phyloP scores from a whole-genome alignment of 2,888 invertebrate genomes.

The Cerastis rubricosa region DNA sequence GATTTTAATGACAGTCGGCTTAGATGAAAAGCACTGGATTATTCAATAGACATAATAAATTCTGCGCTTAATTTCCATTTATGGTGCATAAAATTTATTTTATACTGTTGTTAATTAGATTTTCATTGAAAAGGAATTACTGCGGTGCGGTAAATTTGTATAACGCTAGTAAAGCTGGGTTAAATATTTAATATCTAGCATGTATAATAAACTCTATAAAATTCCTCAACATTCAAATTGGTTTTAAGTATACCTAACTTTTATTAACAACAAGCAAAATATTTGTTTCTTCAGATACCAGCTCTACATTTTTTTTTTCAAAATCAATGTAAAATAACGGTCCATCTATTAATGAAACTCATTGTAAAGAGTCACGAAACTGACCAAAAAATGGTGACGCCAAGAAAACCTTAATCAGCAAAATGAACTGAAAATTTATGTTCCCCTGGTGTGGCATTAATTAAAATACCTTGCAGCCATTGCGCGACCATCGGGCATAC shows the following conservation, averaged over 20 bases:
- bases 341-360: slow-evolving; percentile 31
- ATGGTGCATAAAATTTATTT: slow-evolving; percentile 13
- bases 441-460: slow-evolving; percentile 81
- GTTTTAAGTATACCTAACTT: background rate
- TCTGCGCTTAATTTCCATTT: slow-evolving; percentile 14
- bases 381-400: slow-evolving; percentile 66
- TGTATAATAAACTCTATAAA: background rate
- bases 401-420: slow-evolving; percentile 78
- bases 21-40: background rate
- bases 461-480: slow-evolving; percentile 84
- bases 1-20: slow-evolving; percentile 11
- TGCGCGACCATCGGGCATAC: slow-evolving; percentile 72
- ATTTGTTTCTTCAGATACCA: background rate
- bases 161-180: background rate
- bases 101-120: slow-evolving; percentile 4
- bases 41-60: slow-evolving; percentile 32
- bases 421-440: slow-evolving; percentile 82
- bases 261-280: background rate
- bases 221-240: background rate
- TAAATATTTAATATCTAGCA: background rate
- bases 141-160: background rate
- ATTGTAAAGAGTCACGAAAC: slow-evolving; percentile 43
- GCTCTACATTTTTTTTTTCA: background rate
- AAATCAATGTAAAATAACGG: background rate
- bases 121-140: slow-evolving; percentile 14